Base-by-base conservation (phyloP, 2,113 vertebrate genomes). In the Elaphurus davidianus region DNA sequence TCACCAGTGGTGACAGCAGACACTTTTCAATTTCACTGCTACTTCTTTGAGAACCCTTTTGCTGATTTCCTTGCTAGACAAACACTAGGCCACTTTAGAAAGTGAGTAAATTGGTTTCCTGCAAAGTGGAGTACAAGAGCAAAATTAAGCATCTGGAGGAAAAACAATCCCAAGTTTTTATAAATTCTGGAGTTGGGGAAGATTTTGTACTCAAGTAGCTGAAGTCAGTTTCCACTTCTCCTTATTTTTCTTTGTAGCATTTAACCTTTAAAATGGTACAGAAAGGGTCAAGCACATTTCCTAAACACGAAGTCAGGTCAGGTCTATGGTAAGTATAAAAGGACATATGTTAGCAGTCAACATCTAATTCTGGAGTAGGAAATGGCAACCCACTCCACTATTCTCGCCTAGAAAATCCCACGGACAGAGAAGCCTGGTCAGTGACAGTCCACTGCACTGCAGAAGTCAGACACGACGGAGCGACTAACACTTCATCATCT, bases 41-140 rank as follows among this genome's bases (percentile, higher is more conserved):
- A 83, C 43, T 91, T 97, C 74, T 94, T 94, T 60, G 57, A 97
- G 97, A 97, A 97, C 91, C 21, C 96, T 97, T 97, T 97, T 97
- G 88, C 85, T 95, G 96, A 98, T 96, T 97, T 97, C 78, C 95
- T 98, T 96, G 91, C 78, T 95, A 98, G 94, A 95, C 94, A 97
- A 98, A 95, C 88, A 94, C 92, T 97, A 98, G 91, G 52, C 91
- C 92, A 98, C 96, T 98, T 97, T 94, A 85, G 47, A 95, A 95
- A 97, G 59, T 94, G 82, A 97, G 96, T 97, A 97, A 95, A 93
- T 98, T 97, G 96, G 62, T 97, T 97, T 94, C 88, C 83, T 52
- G 50, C 86, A 87, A 97, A 96, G 62, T 84, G n/a, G 47, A 89
- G 23, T 79, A 94, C 52, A 91, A 97, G 96, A 87, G 60, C 91